Conservation (phyloP, 2,797 vertebrate genomes). For the Nyctibius grandis region DNA sequence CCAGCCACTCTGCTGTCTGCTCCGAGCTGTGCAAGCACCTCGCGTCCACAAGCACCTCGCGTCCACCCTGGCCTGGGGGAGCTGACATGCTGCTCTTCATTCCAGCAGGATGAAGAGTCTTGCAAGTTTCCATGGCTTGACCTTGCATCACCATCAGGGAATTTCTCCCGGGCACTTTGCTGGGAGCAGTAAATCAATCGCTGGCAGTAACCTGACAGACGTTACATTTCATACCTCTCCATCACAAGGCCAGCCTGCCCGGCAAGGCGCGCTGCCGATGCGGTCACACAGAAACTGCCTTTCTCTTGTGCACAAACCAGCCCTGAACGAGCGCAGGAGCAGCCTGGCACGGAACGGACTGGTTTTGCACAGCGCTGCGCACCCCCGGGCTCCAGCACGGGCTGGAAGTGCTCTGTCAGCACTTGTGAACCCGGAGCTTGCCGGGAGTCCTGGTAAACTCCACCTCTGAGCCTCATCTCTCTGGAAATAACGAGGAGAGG, state of each 20-base stretch:
- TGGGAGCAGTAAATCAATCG: neutral
- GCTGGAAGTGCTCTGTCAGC: neutral
- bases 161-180: neutral
- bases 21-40: neutral
- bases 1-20: neutral
- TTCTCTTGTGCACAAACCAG: neutral
- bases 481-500: neutral
- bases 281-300: neutral
- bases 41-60: neutral
- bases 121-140: neutral
- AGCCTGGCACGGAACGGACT: neutral
- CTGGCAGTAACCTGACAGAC: neutral
- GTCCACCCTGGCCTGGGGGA: neutral
- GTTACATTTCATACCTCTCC: neutral
- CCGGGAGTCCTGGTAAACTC: neutral
- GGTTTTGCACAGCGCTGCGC: neutral
- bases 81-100: slow-evolving; percentile 3
- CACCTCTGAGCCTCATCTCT: neutral
- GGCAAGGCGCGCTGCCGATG: neutral
- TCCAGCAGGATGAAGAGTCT: slow-evolving; percentile 16
- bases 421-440: neutral
- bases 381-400: neutral
- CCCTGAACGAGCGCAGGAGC: neutral
- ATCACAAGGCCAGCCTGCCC: neutral
- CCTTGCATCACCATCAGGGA: slow-evolving; percentile 28